A percentile compares a stretch with the other conserved stretches of the same genome.
Conservation (phyloP, 2,888 invertebrate species). For the Hyalella azteca region DNA sequence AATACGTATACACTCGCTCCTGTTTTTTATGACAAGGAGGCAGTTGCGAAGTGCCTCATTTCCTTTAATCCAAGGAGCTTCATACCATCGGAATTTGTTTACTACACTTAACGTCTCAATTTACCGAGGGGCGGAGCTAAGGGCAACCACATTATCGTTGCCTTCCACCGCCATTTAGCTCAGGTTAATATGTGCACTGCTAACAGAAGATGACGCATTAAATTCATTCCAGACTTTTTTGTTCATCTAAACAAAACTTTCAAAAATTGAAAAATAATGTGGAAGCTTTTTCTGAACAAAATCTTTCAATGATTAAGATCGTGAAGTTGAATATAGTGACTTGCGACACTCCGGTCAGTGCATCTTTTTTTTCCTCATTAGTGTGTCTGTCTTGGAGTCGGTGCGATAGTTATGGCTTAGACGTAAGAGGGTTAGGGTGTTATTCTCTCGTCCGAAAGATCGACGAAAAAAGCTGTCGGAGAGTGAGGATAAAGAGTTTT, state of each 20-base stretch:
- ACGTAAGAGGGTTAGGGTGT: neutral
- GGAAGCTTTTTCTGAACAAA: too few relatives aligned
- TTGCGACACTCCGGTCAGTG: too few relatives aligned
- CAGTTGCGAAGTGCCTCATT: neutral
- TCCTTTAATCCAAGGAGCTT: conserved; percentile 12
- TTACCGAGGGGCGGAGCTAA: conserved; percentile 26
- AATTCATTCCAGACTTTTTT: too few relatives aligned
- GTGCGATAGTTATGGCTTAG: neutral
- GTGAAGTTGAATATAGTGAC: too few relatives aligned
- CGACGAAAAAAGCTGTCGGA: too few relatives aligned
- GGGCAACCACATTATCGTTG: conserved; percentile 14
- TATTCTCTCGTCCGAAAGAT: neutral
- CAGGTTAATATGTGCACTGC: too few relatives aligned
- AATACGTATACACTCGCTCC: too few relatives aligned
- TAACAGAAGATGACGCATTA: too few relatives aligned
- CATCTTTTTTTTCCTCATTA: conserved; percentile 13
- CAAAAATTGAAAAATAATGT: too few relatives aligned
- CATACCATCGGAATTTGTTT: conserved; percentile 24
- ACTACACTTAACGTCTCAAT: conserved; percentile 33
- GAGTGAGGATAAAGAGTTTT: too few relatives aligned
- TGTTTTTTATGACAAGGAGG: neutral
- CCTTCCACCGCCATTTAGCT: neutral
- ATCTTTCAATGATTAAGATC: too few relatives aligned
- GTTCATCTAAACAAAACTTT: too few relatives aligned
- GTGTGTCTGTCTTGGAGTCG: neutral